Base-by-base conservation (phyloP, 2,113 vertebrate genomes). In the Ictalurus furcatus region DNA sequence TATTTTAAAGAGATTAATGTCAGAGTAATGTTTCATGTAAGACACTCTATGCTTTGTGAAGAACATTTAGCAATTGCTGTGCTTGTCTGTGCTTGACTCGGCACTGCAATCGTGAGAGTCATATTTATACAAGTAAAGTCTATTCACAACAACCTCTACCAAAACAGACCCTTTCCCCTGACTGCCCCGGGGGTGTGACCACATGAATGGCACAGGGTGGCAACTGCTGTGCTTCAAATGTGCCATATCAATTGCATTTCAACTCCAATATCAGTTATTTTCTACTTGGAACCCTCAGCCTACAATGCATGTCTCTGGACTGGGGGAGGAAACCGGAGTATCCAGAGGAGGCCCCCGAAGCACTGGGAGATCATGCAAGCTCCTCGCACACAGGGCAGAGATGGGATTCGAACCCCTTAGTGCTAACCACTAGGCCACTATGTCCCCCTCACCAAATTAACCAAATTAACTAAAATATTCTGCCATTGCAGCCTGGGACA, bases 71-170 rank as follows among this genome's bases (percentile, higher is more conserved):
- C 37, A 54, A 84, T 37, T 56, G 79, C 25, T 84, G 79, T 85
- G 30, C 56, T 30, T n/a, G 65, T 80, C 69, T n/a, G 63, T 65
- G 84, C 74, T 63, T 80, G 44, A 59, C 56, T 90, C 86, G 28
- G 54, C 3, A 40, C 73, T 88, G 78, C 61, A 88, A 61, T 84
- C 90, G 76, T 86, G 16, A 65, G 86, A 87, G 58, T 86, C 67
- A 44, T 48, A 90, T 92, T 90, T 82, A 23, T 78, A 84, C 40
- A 79, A 48, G 8, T 63, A 78, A 69, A 78, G 54, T 65, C 28
- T 74, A 48, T 40, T 74, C 56, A 85, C 28, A 91, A 82, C 21
- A 90, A 90, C 40, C 78, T 73, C 78, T 34, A 86, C 58, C 58
- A 63, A 67, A 81, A 80, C 25, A 69, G 28, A 13, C 83, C 19